Evolutionary conservation across 1,140 invertebrate species (phyloP), one percentile per base, ranked within the genome.

Genomic region (Episyrphus balteatus): DNA sequence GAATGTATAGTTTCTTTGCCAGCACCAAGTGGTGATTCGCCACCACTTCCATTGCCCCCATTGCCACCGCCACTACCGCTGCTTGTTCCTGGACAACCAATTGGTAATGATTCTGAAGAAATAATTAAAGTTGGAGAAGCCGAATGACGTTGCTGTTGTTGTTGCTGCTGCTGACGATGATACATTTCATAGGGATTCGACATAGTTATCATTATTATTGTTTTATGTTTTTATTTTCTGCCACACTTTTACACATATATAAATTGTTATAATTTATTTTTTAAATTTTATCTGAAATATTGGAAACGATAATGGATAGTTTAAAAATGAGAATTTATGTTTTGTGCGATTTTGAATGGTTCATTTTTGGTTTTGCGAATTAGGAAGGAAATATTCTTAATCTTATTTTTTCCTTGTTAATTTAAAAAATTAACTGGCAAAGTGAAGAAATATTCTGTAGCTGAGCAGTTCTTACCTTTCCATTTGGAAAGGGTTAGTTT

Each of bases 1-100:
- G 92, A 96, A 69, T 98, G 93, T 57, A 97, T 97, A 2, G 84
- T 80, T 68, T 93, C 90, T 17, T 69, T 51, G 30, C 62, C 62
- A 9, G 62, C 61, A 8, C 32, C 46, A 11, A 30, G 5, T 42
- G 15, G 19, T 5, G 15, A 37, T 37, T n/a, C 13, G 3, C 15
- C 36, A 17, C 15, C 15, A 37, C 13, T n/a, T 37, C 36, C 15
- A 37, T n/a, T 14, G 13, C 36, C 13, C 3, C 36, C 10, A 10
- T 6, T 11, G 36, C 36, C 36, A 17, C 15, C 15, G 3, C 15
- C 15, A 37, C 36, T 6, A 14, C 15, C 36, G 10, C 15, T 37
- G 13, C 15, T 37, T 5, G 13, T 6, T 11, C 36, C 21, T 26
- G 21, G 8, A 26, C 21, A 26, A 26, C 21, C 13, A 14, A 37